Base-by-base conservation (phyloP, 2,888 invertebrate genomes). In the Elgonia sp. region DNA sequence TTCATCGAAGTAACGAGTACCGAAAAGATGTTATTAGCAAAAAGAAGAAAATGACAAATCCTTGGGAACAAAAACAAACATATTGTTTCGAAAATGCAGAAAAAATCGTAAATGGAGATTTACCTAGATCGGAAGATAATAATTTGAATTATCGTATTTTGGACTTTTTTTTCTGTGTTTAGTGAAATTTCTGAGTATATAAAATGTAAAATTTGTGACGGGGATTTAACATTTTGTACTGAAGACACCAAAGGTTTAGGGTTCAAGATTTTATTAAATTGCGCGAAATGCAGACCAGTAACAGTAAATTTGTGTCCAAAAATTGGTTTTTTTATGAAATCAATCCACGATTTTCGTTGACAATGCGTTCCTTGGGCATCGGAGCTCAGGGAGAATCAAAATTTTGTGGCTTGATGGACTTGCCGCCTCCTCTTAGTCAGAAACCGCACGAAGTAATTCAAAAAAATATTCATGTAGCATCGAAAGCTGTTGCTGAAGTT, bases 401-500 rank as follows among this genome's bases (percentile, higher is more conserved):
- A 50, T 62, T 76, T 76, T 76, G 62, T 76, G 76, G 76, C 50
- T 50, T 76, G 50, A 76, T 76, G 63, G 62, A 76, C 18, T 37
- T 76, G 9, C 50, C 63, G 20, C 46, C 37, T 63, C 63, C 76
- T 62, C 21, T 76, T 10, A 37, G 29, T n/a, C 62, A 63, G 14
- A 76, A 63, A 40, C n/a, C 50, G 50, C 63, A 40, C 21, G 29
- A 63, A 14, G 14, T 3, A 10, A 62, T 63, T 62, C 50, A 76
- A 37, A 21, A 29, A 10, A 76, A 63, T 18, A 76, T 76, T 63
- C 50, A 29, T 50, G 7, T n/a, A 29, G 76, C 76, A 46, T 50
- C n/a, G 29, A 76, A 76, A 46, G 62, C 63, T 50, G 76, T 76
- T 50, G 63, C 63, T 40, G 63, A 76, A 50, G 60, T 63, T 8